phyloP scores from a whole-genome alignment of 35 echinoderm and acorn worm species.

The Hemicentrotus pulcherrimus region DNA sequence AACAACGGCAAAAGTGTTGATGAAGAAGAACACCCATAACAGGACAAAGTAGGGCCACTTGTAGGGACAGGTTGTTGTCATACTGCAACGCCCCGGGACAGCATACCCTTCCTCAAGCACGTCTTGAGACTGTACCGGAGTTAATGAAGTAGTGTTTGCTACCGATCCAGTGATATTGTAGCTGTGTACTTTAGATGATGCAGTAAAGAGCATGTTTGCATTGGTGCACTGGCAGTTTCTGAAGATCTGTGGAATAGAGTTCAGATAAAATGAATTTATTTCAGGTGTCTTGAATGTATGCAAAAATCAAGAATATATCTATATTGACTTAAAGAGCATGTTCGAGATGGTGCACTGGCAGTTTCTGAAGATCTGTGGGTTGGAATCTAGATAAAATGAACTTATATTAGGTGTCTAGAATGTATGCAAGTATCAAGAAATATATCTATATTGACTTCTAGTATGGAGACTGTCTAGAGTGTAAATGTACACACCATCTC shows the following conservation, averaged over 20 bases:
- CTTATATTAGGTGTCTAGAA: no score
- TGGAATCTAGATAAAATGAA: no score
- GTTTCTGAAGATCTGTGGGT: no score
- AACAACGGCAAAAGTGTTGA: conserved; percentile 79
- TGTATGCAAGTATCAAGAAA: no score
- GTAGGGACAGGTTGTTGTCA: conserved; percentile 16
- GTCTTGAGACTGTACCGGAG: background rate
- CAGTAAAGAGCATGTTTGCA: background rate
- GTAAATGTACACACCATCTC: no score
- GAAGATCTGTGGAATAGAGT: background rate
- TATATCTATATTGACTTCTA: no score
- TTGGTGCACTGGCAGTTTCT: background rate
- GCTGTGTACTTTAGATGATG: background rate
- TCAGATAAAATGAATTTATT: background rate
- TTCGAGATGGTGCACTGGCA: background rate
- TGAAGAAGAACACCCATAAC: conserved; percentile 72
- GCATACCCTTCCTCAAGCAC: background rate
- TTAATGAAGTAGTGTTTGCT: background rate
- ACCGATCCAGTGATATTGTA: background rate
- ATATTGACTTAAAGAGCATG: no score
- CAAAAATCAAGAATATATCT: no score
- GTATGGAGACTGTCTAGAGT: no score
- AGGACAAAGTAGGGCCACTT: conserved; percentile 51
- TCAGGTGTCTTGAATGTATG: no score
- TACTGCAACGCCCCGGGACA: background rate